Base-by-base conservation (phyloP, 1,140 invertebrate genomes). In the Drosophila novamexicana region DNA sequence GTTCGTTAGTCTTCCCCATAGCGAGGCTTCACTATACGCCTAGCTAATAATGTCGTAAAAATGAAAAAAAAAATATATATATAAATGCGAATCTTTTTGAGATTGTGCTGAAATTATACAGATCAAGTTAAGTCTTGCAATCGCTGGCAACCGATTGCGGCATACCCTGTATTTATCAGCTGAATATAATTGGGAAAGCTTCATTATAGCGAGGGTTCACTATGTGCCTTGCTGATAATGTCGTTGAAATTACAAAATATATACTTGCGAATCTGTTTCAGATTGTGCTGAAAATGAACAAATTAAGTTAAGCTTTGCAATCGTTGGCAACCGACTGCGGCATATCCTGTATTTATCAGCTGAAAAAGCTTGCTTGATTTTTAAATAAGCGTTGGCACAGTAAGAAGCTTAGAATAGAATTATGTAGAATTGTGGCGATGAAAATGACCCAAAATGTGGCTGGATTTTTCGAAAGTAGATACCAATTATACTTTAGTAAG, bases 191-290 rank as follows among this genome's bases (percentile, higher is more conserved):
- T 22, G 22, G 22, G 22, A 22, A 22, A 22, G 50, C 44, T 79
- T 54, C 49, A 37, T 36, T 44, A 50, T 16, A 34, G 36, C 22
- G 7, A 64, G 16, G 29, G 6, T 64, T 18, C 5, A 34, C 37
- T 47, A 18, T 49, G 16, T 10, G 12, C 5, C 32, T 40, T 40
- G 66, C 44, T 75, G 62, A 69, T 75, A 58, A 54, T 68, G 54
- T 76, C 80, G 67, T 76, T 59, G 79, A 79, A 77, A 72, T 68
- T 49, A 47, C 65, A 69, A 72, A 77, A 77, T 77, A 77, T 69
- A 70, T 8, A 39, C 9, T n/a, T 12, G 22, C 65, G 64, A 72
- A 76, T 71, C 57, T 70, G 37, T 39, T n/a, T 16, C 50, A 40
- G 61, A 57, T 57, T 52, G 42, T 57, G 39, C 36, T 44, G 16